A percentile compares a stretch with the other conserved stretches of the same genome.
Conservation (phyloP, 1,140 invertebrate species). For the Trichonephila clavipes region DNA sequence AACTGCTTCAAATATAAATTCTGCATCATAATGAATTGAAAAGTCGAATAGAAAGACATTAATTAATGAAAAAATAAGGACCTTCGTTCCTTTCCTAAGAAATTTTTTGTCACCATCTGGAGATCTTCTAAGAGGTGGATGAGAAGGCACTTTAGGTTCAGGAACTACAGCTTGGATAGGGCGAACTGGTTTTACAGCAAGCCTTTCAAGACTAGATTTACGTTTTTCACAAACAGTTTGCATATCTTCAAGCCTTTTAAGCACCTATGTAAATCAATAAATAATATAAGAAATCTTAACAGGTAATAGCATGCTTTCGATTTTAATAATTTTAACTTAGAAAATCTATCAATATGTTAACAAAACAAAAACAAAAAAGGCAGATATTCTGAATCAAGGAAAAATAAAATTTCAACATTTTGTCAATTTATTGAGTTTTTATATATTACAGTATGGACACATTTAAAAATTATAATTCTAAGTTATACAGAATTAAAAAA, state of each 20-base stretch:
- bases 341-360: no score
- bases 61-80: neutral
- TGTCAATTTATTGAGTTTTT: no score
- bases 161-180: slow-evolving; percentile 92
- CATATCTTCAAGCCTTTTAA: slow-evolving; percentile 96
- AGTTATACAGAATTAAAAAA: no score
- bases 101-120: slow-evolving; percentile 61
- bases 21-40: neutral
- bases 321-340: no score
- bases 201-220: slow-evolving; percentile 83
- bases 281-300: no score
- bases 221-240: slow-evolving; percentile 94
- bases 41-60: neutral
- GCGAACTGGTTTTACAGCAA: slow-evolving; percentile 83
- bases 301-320: no score
- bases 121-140: slow-evolving; percentile 59
- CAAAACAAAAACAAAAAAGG: no score
- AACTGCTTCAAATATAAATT: no score
- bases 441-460: no score
- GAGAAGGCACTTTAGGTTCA: slow-evolving; percentile 84
- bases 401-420: no score
- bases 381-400: no score
- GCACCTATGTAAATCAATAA: slow-evolving; percentile 84
- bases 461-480: no score
- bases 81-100: slow-evolving; percentile 66